phyloP scores from a whole-genome alignment of 2,888 invertebrate species.

The Thyatira batis region DNA sequence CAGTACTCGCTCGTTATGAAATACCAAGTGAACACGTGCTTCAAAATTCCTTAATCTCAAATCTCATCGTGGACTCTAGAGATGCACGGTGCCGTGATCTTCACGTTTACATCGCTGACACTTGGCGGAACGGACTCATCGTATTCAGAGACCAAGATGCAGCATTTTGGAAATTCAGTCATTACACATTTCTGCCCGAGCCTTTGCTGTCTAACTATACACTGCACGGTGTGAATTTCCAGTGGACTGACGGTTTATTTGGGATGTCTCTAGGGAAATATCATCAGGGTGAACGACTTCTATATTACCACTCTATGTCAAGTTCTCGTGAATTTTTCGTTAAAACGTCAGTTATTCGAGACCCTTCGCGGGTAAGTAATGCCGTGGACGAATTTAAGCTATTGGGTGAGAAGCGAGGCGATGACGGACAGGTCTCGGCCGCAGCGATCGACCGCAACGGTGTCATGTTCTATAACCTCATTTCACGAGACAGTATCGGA shows the following conservation, averaged over 20 bases:
- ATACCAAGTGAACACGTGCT: conserved; percentile 86
- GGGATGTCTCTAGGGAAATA: conserved; percentile 87
- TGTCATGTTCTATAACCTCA: conserved; percentile 91
- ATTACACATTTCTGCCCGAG: conserved; percentile 87
- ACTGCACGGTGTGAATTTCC: conserved; percentile 88
- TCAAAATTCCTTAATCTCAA: conserved; percentile 86
- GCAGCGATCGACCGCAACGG: conserved; percentile 88
- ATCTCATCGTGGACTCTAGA: conserved; percentile 85
- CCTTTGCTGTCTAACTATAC: conserved; percentile 89
- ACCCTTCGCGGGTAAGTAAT: conserved; percentile 76
- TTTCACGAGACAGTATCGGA: conserved; percentile 89
- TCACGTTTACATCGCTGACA: conserved; percentile 86
- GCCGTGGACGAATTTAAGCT: conserved; percentile 68
- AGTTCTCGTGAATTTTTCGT: conserved; percentile 90
- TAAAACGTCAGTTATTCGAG: conserved; percentile 85
- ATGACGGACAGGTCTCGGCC: conserved; percentile 87
- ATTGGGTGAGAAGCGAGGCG: conserved; percentile 80
- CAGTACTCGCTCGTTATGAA: conserved; percentile 83
- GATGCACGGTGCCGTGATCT: conserved; percentile 84
- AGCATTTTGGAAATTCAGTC: conserved; percentile 86
- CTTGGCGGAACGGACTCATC: conserved; percentile 85
- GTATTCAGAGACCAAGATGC: conserved; percentile 84
- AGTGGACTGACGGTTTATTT: conserved; percentile 92
- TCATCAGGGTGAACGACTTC: conserved; percentile 81
- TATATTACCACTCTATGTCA: conserved; percentile 93